Percentiles rank a stretch among this genome's conserved stretches.
These are phyloP conservation scores for Campoplex capitator DNA, from an alignment of 2,888 invertebrate genomes.

Conservation along the genomic window DNA sequence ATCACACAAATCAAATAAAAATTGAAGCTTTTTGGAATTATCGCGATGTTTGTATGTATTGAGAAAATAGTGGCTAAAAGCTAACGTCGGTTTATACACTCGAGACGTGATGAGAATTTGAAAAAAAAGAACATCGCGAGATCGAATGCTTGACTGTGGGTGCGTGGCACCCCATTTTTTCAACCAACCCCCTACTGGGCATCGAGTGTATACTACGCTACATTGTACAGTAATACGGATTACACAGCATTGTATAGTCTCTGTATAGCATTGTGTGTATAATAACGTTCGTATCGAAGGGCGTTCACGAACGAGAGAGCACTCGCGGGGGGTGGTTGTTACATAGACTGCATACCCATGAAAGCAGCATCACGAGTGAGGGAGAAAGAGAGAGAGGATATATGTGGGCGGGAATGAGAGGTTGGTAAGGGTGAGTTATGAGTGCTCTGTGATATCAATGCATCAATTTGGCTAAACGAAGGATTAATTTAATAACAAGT, in stretches of 20 bases:
- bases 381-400: constrained; percentile 49
- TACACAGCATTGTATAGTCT: constrained; percentile 46
- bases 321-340: constrained; percentile 42
- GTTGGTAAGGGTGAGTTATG: constrained; percentile 82
- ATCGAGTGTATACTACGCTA: constrained; percentile 46
- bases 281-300: constrained; percentile 59
- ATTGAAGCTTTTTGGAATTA: not conserved
- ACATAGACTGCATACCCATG: constrained; percentile 34
- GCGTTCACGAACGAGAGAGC: constrained; percentile 49
- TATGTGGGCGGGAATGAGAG: constrained; percentile 66
- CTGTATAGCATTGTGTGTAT: constrained; percentile 61
- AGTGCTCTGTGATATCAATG: constrained; percentile 84
- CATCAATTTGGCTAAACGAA: constrained; percentile 85
- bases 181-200: constrained; percentile 56
- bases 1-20: not conserved
- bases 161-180: constrained; percentile 52
- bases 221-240: constrained; percentile 50
- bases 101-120: constrained; percentile 47
- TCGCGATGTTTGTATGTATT: not conserved
- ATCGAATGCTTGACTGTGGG: constrained; percentile 40
- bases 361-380: constrained; percentile 23
- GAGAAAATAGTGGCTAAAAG: not conserved
- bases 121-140: constrained; percentile 29
- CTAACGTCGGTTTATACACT: constrained; percentile 9
- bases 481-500: constrained; percentile 85